Evolutionary conservation across 2,113 vertebrate genomes (phyloP), one percentile per base, ranked within the genome.

Genomic region (Pteropus alecto): DNA sequence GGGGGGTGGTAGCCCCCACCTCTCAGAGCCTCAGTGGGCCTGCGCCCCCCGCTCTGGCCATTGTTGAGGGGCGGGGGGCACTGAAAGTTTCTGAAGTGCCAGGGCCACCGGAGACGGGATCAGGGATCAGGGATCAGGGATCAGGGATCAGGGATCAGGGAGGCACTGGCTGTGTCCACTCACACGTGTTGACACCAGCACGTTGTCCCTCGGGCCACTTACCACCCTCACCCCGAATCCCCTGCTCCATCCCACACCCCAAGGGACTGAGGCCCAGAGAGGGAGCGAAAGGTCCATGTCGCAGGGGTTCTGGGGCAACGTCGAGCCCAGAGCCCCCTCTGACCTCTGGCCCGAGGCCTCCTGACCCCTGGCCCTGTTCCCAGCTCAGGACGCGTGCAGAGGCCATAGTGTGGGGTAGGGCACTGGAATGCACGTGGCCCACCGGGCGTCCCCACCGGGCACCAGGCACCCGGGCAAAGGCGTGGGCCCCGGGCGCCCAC

Each of bases 131-230:
- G 46, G 38, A 38, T 38, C 38, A 12, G 46, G 46, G 46, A 46
- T 43, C 81, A 0, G 18, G n/a, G 58, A 8, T 46, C 46, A 12
- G 46, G 46, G 38, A 38, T 38, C 38, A 12, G 46, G 46, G 46
- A 46, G 58, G 43, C 14, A 0, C 1, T 14, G 58, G 18, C n/a
- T 3, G 4, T 1, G 9, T 5, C 9, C 71, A 5, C 15, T 28
- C 21, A 14, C 15, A 1, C 4, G 35, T 43, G 51, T 24, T 0
- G 35, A 22, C 35, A 41, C 18, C 6, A 22, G 15, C 70, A 26
- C 0, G 0, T 18, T 26, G 7, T 38, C 8, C 1, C 41, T 2
- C 13, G 11, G 65, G 6, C 2, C 0, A 2, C 38, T 41, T 6
- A n/a, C 5, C 0, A 7, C 14, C 65, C 77, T 41, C 16, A 3